A percentile compares a stretch with the other conserved stretches of the same genome.
These are phyloP conservation scores for Orthonyx spaldingii DNA, from an alignment of 2,113 vertebrate species.

Conservation along the genomic window DNA sequence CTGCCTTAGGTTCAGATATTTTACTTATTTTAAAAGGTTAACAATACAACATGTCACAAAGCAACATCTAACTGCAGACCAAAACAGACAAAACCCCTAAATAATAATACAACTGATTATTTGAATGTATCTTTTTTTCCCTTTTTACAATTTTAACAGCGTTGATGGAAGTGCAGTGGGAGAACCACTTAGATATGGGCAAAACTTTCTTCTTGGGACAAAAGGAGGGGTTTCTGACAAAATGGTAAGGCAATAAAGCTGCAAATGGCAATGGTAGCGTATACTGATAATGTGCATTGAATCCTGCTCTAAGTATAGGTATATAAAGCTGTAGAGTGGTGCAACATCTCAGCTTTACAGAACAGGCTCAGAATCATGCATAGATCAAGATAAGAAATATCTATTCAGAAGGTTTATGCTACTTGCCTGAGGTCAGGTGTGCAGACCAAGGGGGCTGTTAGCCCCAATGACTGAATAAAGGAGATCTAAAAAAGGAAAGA, in stretches of 20 bases:
- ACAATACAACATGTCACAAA: not conserved
- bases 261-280: not conserved
- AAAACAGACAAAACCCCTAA: not conserved
- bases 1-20: not conserved
- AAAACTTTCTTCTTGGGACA: constrained; percentile 75
- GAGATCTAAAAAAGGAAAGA: not conserved
- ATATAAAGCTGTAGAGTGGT: not conserved
- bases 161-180: constrained; percentile 51
- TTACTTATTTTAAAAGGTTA: not conserved
- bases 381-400: not conserved
- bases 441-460: not conserved
- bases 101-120: not conserved
- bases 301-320: not conserved
- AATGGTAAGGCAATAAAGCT: constrained; percentile 64
- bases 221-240: constrained; percentile 64
- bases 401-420: not conserved
- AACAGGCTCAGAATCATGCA: not conserved
- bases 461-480: not conserved
- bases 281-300: not conserved
- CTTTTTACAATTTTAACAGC: constrained; percentile 18
- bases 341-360: not conserved
- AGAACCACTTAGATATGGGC: constrained; percentile 70
- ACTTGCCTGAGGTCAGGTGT: not conserved
- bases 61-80: not conserved
- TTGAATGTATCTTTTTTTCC: not conserved